Evolutionary conservation across 2,113 vertebrate genomes (phyloP).

Genomic region (Mola mola): DNA sequence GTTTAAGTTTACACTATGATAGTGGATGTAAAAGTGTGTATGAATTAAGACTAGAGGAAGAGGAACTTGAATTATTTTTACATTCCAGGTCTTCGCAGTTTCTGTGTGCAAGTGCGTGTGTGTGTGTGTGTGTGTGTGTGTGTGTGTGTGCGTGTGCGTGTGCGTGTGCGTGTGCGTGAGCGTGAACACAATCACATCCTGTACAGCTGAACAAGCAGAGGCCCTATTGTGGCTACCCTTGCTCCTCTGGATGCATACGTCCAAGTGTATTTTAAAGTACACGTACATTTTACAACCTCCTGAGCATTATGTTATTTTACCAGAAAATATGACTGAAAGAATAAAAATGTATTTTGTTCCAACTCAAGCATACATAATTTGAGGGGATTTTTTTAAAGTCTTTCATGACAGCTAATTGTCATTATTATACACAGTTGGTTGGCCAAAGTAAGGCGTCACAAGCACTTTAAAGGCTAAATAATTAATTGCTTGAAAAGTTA

Average conservation of each 20-base stretch:
- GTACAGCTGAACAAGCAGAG: slow-evolving; percentile 53
- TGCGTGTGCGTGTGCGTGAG: slow-evolving; percentile 8
- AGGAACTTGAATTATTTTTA: slow-evolving; percentile 8
- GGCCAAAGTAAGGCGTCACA: too few species aligned
- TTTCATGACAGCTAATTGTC: too few species aligned
- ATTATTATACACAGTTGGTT: too few species aligned
- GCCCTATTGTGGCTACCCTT: slow-evolving; percentile 27
- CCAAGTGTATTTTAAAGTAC: not conserved
- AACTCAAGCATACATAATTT: too few species aligned
- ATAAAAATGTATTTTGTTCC: too few species aligned
- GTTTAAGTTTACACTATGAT: too few species aligned
- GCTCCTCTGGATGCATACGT: slow-evolving; percentile 28
- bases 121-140: slow-evolving; percentile 11
- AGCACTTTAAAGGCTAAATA: too few species aligned
- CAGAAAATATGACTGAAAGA: too few species aligned
- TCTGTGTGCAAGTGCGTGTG: not conserved
- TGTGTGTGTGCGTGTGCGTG: slow-evolving; percentile 8
- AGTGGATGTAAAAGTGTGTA: not conserved
- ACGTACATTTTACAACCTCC: not conserved
- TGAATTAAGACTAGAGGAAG: not conserved
- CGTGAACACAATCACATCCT: slow-evolving; percentile 54
- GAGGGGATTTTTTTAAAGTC: too few species aligned
- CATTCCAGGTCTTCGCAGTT: slow-evolving; percentile 24
- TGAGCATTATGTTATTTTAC: too few species aligned
- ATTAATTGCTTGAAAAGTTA: too few species aligned